These are phyloP conservation scores for Aleiodes testaceus DNA, from an alignment of 2,888 invertebrate species.

Conservation along the genomic window DNA sequence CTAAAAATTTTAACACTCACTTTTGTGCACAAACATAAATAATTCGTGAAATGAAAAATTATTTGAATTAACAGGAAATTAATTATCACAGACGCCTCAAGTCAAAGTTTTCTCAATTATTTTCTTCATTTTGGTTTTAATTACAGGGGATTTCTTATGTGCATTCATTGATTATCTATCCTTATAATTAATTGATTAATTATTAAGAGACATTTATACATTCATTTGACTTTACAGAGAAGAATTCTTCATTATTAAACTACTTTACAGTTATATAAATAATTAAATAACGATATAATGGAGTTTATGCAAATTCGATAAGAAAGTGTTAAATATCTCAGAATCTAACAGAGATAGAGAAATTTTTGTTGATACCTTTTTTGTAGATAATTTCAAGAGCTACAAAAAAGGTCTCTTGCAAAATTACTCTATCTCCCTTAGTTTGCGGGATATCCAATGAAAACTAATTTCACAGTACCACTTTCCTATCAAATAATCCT, in stretches of 20 bases:
- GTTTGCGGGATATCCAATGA: too few relatives aligned
- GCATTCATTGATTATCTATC: conserved; percentile 6
- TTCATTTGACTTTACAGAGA: conserved; percentile 53
- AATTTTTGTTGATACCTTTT: too few relatives aligned
- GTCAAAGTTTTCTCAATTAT: conserved; percentile 1
- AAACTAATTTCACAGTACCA: too few relatives aligned
- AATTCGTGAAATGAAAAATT: not conserved
- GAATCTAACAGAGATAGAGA: too few relatives aligned
- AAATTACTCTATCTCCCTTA: too few relatives aligned
- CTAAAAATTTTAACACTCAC: conserved; percentile 14
- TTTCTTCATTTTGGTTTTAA: conserved; percentile 24
- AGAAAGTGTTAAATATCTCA: too few relatives aligned
- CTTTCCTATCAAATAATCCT: too few relatives aligned
- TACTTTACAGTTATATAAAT: conserved; percentile 49
- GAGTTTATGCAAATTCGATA: not conserved
- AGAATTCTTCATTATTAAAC: conserved; percentile 49
- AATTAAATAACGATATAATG: not conserved
- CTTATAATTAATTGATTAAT: not conserved
- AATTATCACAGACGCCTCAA: conserved; percentile 33
- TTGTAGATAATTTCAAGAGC: too few relatives aligned
- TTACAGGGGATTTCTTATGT: conserved; percentile 21
- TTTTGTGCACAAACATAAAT: conserved; percentile 7
- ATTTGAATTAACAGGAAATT: not conserved
- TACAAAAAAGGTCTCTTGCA: too few relatives aligned
- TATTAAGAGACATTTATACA: conserved; percentile 53